Evolutionary conservation across 2,113 vertebrate genomes (phyloP).

Genomic region (Neotoma lepida): DNA sequence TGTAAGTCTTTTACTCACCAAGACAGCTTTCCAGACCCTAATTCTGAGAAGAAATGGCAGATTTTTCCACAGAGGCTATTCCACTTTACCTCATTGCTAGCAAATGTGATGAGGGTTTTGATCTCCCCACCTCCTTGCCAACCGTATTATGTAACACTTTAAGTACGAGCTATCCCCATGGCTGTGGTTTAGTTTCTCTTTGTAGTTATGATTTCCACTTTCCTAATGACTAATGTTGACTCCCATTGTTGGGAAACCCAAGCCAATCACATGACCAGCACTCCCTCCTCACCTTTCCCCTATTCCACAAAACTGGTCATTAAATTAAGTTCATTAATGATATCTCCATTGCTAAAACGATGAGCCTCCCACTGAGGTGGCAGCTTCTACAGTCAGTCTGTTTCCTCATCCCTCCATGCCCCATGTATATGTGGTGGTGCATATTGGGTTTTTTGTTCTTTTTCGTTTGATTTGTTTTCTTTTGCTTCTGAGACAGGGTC

Average conservation of each 20-base stretch:
- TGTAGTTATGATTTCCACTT: conserved; percentile 19
- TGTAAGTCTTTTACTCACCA: neutral
- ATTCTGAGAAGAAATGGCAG: neutral
- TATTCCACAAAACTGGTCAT: neutral
- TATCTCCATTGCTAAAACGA: neutral
- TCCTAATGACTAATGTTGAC: neutral
- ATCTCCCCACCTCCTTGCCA: neutral
- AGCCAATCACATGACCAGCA: neutral
- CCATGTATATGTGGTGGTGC: neutral
- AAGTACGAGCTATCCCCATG: neutral
- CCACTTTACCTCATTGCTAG: neutral
- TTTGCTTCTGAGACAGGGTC: neutral
- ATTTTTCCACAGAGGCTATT: neutral
- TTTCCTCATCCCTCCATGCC: neutral
- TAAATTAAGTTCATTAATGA: neutral
- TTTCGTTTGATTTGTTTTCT: neutral
- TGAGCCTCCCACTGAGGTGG: neutral
- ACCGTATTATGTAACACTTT: neutral
- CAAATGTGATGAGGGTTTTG: neutral
- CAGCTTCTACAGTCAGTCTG: neutral
- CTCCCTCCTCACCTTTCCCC: too few relatives aligned
- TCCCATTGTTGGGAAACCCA: neutral
- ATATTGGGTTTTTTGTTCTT: neutral
- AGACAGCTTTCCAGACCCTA: neutral
- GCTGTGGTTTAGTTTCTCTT: neutral